These are phyloP conservation scores for Oscheius sp. DNA, from an alignment of 2,888 invertebrate species.

Conservation along the genomic window DNA sequence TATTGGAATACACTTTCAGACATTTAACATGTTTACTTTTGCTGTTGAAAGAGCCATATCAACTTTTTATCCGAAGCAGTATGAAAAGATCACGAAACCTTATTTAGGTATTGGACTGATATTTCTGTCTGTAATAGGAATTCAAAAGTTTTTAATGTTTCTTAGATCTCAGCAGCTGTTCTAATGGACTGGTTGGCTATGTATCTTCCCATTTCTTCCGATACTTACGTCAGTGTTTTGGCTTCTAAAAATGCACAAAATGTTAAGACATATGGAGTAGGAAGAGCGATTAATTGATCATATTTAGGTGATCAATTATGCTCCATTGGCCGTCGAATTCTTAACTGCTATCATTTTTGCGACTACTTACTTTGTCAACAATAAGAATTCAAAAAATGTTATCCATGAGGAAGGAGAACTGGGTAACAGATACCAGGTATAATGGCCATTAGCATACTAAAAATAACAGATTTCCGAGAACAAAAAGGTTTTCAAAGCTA, in stretches of 20 bases:
- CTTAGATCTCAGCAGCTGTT: background rate
- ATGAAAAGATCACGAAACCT: background rate
- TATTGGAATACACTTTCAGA: background rate
- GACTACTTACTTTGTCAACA: background rate
- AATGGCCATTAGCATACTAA: background rate
- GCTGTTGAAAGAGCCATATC: slow-evolving; percentile 6
- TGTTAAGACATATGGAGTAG: background rate
- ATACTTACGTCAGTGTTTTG: background rate
- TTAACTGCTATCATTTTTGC: background rate
- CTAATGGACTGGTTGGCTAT: no score
- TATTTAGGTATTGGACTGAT: background rate
- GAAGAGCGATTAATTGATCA: no score
- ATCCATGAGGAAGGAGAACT: background rate
- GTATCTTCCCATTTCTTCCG: background rate
- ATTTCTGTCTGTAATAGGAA: background rate
- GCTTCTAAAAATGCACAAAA: background rate
- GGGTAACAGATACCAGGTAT: slow-evolving; percentile 1
- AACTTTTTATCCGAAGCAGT: background rate
- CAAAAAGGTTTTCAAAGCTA: background rate
- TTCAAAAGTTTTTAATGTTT: background rate
- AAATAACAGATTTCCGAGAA: background rate
- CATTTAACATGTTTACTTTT: slow-evolving; percentile 15
- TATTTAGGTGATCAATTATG: background rate
- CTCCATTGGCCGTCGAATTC: background rate
- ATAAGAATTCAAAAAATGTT: background rate